Evolutionary conservation across 2,113 vertebrate species (phyloP).

Genomic region (Aphyosemion australe): DNA sequence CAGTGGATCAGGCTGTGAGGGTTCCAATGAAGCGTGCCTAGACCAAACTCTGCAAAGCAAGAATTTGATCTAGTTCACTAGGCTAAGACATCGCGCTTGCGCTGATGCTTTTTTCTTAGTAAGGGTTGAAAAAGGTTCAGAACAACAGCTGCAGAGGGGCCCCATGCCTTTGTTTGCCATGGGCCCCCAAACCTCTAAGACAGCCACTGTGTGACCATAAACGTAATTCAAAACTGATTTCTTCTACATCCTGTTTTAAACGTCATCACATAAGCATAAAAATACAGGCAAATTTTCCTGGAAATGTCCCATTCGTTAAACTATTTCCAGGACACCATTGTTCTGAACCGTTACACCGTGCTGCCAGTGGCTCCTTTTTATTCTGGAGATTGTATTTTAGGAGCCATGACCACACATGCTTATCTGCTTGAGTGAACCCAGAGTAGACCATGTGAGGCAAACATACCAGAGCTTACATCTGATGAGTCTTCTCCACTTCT

Average conservation of each 20-base stretch:
- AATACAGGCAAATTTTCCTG: conserved; percentile 32
- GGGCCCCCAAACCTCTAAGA: not conserved
- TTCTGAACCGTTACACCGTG: conserved; percentile 66
- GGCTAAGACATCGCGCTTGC: too few species aligned
- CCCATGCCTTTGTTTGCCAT: too few species aligned
- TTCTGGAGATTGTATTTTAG: conserved; percentile 79
- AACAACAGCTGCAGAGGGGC: too few species aligned
- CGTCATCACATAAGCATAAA: not conserved
- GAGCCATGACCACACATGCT: conserved; percentile 70
- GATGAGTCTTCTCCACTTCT: conserved; percentile 43
- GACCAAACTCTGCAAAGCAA: too few species aligned
- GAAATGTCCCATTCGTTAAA: conserved; percentile 44
- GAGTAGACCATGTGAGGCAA: conserved; percentile 68
- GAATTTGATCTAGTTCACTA: too few species aligned
- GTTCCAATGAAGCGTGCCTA: too few species aligned
- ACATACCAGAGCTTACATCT: conserved; percentile 63
- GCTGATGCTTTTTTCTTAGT: too few species aligned
- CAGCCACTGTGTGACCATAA: not conserved
- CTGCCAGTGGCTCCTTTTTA: conserved; percentile 56
- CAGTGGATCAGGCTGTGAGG: too few species aligned
- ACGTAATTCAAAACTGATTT: not conserved
- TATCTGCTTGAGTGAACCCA: conserved; percentile 71
- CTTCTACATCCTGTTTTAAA: not conserved
- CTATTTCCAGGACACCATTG: conserved; percentile 63
- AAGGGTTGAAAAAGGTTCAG: too few species aligned